Conservation (phyloP, 2,888 invertebrate genomes). For the Adela reaumurella region DNA sequence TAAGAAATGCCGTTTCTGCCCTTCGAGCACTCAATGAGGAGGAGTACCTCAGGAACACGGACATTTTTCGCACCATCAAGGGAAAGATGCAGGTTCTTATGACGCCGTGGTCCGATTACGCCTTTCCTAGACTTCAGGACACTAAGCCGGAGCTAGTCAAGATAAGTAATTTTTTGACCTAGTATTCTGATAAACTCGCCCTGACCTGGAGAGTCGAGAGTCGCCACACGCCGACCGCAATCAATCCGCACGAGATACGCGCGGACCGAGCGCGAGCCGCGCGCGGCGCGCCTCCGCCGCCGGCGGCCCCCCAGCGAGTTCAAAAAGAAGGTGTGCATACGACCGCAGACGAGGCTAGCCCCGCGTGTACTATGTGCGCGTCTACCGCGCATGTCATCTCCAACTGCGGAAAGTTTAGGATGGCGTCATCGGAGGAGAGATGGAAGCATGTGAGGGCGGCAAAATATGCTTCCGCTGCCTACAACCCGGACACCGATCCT, state of each 20-base stretch:
- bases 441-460: background rate
- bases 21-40: background rate
- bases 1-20: background rate
- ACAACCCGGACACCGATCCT: constrained; percentile 5
- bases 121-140: background rate
- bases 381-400: background rate
- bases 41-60: background rate
- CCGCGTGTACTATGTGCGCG: no score
- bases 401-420: background rate
- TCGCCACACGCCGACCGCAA: no score
- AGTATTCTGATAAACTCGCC: background rate
- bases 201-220: no score
- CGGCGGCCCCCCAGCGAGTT: no score
- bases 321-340: no score
- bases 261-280: no score
- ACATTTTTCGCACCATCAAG: background rate
- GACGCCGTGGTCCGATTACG: background rate
- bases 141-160: background rate
- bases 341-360: no score
- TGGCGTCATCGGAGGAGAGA: no score
- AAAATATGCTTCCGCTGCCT: no score
- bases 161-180: background rate
- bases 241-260: no score
- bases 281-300: no score
- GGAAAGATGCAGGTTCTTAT: background rate